A percentile compares a stretch with the other conserved stretches of the same genome.
phyloP scores from a whole-genome alignment of 2,797 vertebrate species.

The Alca torda region DNA sequence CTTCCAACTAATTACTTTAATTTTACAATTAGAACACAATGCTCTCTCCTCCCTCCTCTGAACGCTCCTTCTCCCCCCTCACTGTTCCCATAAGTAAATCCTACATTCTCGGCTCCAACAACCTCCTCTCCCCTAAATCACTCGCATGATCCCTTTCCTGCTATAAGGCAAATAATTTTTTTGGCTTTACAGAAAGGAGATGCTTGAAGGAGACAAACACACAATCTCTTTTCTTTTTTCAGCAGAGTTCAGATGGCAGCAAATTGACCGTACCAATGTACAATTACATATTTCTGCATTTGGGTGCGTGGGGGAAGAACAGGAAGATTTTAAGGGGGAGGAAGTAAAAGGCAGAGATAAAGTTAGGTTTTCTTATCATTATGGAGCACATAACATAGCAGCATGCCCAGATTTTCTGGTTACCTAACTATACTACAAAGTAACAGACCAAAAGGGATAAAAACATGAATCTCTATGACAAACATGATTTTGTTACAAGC shows the following conservation, averaged over 20 bases:
- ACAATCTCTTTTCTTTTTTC: too few relatives aligned
- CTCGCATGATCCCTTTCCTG: not conserved
- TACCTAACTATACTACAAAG: not conserved
- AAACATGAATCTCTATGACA: not conserved
- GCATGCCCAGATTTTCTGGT: not conserved
- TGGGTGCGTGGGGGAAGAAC: fast-evolving
- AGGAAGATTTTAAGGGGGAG: not conserved
- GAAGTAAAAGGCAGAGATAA: not conserved
- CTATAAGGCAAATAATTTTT: not conserved
- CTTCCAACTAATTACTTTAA: constrained; percentile 30
- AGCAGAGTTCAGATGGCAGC: not conserved
- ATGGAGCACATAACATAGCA: not conserved
- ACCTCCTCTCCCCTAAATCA: not conserved
- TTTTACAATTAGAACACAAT: constrained; percentile 30
- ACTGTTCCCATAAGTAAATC: not conserved
- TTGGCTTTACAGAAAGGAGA: not conserved
- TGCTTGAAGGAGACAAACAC: not conserved
- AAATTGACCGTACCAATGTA: not conserved
- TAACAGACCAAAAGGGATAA: not conserved
- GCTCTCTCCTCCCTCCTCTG: not conserved
- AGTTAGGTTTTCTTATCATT: not conserved
- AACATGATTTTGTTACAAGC: not conserved
- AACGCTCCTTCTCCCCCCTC: not conserved
- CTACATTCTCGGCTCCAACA: not conserved
- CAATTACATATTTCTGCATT: not conserved